phyloP scores from a whole-genome alignment of 2,797 vertebrate species.

The Dromococcyx pavoninus region DNA sequence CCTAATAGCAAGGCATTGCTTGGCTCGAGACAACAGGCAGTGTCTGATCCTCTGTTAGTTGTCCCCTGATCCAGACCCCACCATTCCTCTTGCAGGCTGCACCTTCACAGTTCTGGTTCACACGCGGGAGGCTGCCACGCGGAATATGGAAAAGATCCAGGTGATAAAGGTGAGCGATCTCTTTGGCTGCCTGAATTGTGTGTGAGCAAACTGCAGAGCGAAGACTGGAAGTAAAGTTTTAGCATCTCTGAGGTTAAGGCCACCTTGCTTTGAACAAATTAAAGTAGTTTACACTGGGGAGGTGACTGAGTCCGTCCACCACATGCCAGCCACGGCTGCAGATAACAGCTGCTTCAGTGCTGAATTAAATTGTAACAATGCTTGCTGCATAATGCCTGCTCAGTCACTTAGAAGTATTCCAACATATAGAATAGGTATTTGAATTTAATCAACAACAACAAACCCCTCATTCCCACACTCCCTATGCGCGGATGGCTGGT shows the following conservation, averaged over 20 bases:
- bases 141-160: constrained; percentile 99
- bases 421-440: accelerated
- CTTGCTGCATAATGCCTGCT: background rate
- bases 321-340: background rate
- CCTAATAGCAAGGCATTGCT: accelerated
- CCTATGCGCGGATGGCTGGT: background rate
- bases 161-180: constrained; percentile 89
- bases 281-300: background rate
- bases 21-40: background rate
- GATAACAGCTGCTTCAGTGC: background rate
- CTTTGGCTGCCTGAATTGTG: background rate
- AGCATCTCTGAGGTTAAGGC: background rate
- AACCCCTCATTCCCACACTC: background rate
- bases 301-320: background rate
- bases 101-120: constrained; percentile 97
- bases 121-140: constrained; percentile 91
- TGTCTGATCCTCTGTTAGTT: accelerated
- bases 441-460: background rate
- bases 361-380: background rate
- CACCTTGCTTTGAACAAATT: background rate
- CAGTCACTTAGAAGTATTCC: background rate
- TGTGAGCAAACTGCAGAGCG: background rate
- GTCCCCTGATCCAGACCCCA: background rate
- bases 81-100: constrained; percentile 80
- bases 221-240: background rate